These are phyloP conservation scores for Eptatretus atami DNA, from an alignment of 2,797 vertebrate species.

Conservation along the genomic window DNA sequence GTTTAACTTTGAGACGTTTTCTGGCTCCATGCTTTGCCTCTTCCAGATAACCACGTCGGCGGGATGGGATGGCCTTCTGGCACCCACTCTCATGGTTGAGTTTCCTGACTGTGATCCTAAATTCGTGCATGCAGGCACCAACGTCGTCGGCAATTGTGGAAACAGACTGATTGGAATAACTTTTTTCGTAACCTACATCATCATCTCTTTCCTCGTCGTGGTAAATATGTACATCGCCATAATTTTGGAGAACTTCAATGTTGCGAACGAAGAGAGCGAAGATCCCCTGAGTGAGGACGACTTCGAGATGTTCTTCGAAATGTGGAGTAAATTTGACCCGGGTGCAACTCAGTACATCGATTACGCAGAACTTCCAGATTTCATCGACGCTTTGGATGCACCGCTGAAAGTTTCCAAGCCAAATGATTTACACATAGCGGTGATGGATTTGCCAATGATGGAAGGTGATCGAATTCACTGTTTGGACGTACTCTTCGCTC, in stretches of 20 bases:
- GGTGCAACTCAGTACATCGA: not conserved
- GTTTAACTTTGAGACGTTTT: slow-evolving; percentile 2
- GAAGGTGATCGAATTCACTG: slow-evolving; percentile 2
- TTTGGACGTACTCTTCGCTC: not conserved
- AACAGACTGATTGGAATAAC: not conserved
- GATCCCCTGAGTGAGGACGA: slow-evolving; percentile 5
- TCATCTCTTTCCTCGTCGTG: slow-evolving; percentile 5
- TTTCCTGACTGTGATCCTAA: not conserved
- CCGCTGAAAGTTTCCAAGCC: not conserved
- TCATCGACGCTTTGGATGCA: not conserved
- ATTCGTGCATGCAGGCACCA: not conserved
- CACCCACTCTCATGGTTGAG: not conserved
- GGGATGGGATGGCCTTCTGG: slow-evolving; percentile 5
- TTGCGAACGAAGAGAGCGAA: not conserved
- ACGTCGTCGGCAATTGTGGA: not conserved
- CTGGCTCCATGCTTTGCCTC: slow-evolving; percentile 4
- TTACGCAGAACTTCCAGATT: not conserved
- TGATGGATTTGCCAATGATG: not conserved
- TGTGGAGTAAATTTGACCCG: slow-evolving; percentile 1
- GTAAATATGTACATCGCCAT: slow-evolving; percentile 4
- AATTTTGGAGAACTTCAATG: not conserved
- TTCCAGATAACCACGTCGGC: slow-evolving; percentile 5
- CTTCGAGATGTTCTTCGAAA: not conserved
- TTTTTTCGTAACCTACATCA: slow-evolving; percentile 2
- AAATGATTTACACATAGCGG: not conserved